Evolutionary conservation across 2,888 invertebrate species (phyloP), one percentile per base, ranked within the genome.

Genomic region (Lochmaea crataegi): DNA sequence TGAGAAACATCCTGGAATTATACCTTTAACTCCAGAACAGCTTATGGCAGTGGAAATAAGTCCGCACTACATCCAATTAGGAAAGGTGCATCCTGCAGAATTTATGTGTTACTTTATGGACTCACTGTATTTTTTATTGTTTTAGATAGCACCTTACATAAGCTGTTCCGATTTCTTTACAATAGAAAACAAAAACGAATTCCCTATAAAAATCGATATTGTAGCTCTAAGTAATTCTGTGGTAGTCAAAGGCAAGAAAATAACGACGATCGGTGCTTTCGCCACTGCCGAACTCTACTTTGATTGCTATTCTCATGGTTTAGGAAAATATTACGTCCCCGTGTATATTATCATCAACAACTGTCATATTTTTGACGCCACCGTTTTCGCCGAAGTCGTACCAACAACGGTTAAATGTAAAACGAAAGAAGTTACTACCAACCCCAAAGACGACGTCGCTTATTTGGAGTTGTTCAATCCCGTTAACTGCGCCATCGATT

Each of bases 391-490:
- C 0, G 83, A 86, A 2, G 85, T 88, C 0, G 84, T 87, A 3
- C 80, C 82, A 2, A 87, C 87, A 71, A 82, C 82, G 42, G 77
- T 88, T 0, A 78, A 79, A 2, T 77, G 87, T 5, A 75, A 80
- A 0, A 79, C 77, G 2, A 79, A 80, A 2, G 84, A 86, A 53
- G 73, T 88, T 2, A 68, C 77, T 1, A 83, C 88, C 22, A 77
- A 81, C 22, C 74, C 79, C 0, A 82, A 82, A 0, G 77, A 72
- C 32, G 88, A 89, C 41, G 87, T 74, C 1, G 71, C 88, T 78
- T 89, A 85, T 79, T 86, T 90, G 0, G 87, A 87, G 79, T 80
- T 91, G 48, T 87, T 87, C 79, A 91, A 91, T 82, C 87, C 88
- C 18, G 88, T 91, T 1, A 88, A 90, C 74, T 89, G 89, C 80